Evolutionary conservation across 2,888 invertebrate genomes (phyloP).

Genomic region (Agrypnus murinus): DNA sequence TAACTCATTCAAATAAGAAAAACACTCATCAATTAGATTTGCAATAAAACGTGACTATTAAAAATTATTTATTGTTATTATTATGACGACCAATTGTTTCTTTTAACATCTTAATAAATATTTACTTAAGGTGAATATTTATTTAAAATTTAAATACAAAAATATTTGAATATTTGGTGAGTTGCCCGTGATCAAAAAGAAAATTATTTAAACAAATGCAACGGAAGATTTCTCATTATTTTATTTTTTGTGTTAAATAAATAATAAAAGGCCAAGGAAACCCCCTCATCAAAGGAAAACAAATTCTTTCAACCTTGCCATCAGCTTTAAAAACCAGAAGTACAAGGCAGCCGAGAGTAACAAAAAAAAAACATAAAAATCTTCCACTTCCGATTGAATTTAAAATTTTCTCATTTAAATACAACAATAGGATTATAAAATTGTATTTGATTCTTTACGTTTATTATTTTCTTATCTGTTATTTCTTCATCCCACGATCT

Average conservation of each 20-base stretch:
- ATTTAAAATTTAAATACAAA: too few relatives aligned
- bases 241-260: not conserved
- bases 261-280: slow-evolving; percentile 14
- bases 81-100: too few relatives aligned
- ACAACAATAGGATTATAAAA: not conserved
- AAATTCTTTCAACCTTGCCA: slow-evolving; percentile 14
- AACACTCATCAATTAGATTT: too few relatives aligned
- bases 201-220: slow-evolving; percentile 2
- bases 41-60: too few relatives aligned
- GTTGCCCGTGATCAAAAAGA: too few relatives aligned
- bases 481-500: slow-evolving; percentile 4
- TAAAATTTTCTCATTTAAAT: not conserved
- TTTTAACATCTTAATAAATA: too few relatives aligned
- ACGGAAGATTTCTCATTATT: too few relatives aligned
- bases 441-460: slow-evolving; percentile 2
- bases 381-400: not conserved
- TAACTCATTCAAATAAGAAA: too few relatives aligned
- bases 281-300: not conserved
- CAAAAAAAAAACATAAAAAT: not conserved
- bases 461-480: not conserved
- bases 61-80: too few relatives aligned
- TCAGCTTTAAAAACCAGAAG: not conserved
- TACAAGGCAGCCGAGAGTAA: slow-evolving; percentile 13
- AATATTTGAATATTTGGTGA: too few relatives aligned
- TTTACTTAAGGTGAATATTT: too few relatives aligned